Base-by-base conservation (phyloP, 2,797 vertebrate genomes). In the Delichon dasypus region DNA sequence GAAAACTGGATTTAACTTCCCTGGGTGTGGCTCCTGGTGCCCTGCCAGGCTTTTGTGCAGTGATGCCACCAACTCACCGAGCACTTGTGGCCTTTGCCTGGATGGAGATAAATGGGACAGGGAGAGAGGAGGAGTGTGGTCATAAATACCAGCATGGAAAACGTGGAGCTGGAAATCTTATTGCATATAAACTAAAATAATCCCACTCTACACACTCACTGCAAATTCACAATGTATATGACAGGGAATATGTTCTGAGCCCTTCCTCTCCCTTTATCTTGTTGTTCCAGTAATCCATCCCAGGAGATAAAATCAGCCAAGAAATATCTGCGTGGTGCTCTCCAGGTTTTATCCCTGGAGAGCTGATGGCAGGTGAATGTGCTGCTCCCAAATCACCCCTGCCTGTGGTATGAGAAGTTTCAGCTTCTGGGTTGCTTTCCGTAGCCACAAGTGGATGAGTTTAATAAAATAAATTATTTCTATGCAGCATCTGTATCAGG, bases 271-370 rank as follows among this genome's bases (percentile, higher is more conserved):
- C 44, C 48, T 80, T 77, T 73, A 36, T 66, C 70, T 74, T 58
- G 29, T 44, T 81, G 38, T 55, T 87, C 19, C 40, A 55, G 16
- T 70, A 78, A 58, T 70, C 53, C 51, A 75, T 15, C 26, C 47
- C 48, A 9, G n/a, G 0, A 48, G 81, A 47, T 58, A 38, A 75
- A 71, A 88, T 45, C 83, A 86, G 40, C 14, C 60, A 44, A 42
- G 68, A 8, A 83, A 9, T 29, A 13, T 16, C 55, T n/a, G 4
- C 0, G 0, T 53, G 61, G 16, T 42, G 29, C 38, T 54, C 4
- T 50, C 61, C 58, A 36, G 32, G 16, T 54, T 71, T 70, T 25
- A 58, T 50, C 58, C 51, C 48, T 10, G 66, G 27, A 77, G 55
- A 11, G 1, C 55, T 16, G 8, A 32, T 3, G 21, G 65, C 58